phyloP scores from a whole-genome alignment of 2,113 vertebrate species.

The Urocolius indicus region DNA sequence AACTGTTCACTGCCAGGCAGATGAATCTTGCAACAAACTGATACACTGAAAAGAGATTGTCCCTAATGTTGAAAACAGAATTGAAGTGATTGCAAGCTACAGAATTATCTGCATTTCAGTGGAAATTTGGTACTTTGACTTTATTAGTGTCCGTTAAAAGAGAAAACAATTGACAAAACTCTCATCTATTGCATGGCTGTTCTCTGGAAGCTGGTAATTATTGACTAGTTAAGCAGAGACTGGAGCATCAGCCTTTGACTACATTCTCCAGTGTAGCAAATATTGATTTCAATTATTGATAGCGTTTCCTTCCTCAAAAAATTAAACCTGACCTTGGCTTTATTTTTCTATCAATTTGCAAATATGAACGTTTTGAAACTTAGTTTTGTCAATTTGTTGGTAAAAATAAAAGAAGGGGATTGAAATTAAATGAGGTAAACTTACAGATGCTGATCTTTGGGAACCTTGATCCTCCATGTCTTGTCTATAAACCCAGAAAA shows the following conservation, averaged over 20 bases:
- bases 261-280: background rate
- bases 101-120: background rate
- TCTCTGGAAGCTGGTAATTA: background rate
- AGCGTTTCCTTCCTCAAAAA: background rate
- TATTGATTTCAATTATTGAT: background rate
- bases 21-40: background rate
- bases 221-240: background rate
- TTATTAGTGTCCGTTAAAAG: background rate
- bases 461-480: background rate
- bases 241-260: background rate
- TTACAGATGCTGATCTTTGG: background rate
- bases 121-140: background rate
- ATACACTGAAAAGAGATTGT: background rate
- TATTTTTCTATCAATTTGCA: background rate
- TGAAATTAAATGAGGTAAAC: background rate
- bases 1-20: background rate
- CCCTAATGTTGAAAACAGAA: background rate
- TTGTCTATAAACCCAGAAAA: background rate
- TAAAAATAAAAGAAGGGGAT: background rate
- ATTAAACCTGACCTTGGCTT: background rate
- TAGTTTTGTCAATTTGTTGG: background rate
- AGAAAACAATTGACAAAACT: fast-evolving
- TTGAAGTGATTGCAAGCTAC: background rate
- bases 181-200: background rate
- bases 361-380: background rate